Evolutionary conservation across 2,888 invertebrate genomes (phyloP), one percentile per base, ranked within the genome.

Genomic region (Atethmia centrago): DNA sequence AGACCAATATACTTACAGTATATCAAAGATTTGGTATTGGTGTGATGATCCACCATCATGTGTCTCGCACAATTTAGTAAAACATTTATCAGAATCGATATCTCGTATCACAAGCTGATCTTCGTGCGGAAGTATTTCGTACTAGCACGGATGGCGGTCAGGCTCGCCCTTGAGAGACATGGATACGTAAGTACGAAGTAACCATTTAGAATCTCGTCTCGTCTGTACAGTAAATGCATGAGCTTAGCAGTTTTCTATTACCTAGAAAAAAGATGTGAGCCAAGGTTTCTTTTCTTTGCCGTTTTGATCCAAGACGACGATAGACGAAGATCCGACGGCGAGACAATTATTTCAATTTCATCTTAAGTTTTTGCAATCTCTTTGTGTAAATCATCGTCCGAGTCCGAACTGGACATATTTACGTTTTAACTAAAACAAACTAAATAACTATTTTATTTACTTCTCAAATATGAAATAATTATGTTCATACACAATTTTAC

Each of bases 31-130:
- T 45, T 45, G 45, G 16, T 16, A 4, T 25, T 7, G 53, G 21
- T n/a, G 10, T 36, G 36, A 36, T 45, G 45, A 16, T 8, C 28
- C 28, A 62, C 45, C 45, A 14, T 19, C 19, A 10, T 45, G 62
- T 62, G 62, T 45, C 45, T 19, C 45, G 61, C 51, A 64, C 49
- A 49, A 16, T 16, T 4, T 14, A 14, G 21, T 47, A 63, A 47
- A 14, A 9, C 9, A 31, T 25, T 45, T 25, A 64, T 49, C 49
- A 64, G 63, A 49, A 14, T 31, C 49, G 31, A 51, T 51, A 63
- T 63, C 63, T 63, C 63, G 63, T 49, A 63, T 64, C 64, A 49
- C 36, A 64, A 64, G n/a, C 64, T 64, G 64, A 64, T 64, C 64
- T 49, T 64, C 64, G 64, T 64, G 64, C 49, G 49, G 64, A 64